These are phyloP conservation scores for Pseudomyrmex concolor DNA, from an alignment of 1,140 invertebrate species.

Conservation along the genomic window DNA sequence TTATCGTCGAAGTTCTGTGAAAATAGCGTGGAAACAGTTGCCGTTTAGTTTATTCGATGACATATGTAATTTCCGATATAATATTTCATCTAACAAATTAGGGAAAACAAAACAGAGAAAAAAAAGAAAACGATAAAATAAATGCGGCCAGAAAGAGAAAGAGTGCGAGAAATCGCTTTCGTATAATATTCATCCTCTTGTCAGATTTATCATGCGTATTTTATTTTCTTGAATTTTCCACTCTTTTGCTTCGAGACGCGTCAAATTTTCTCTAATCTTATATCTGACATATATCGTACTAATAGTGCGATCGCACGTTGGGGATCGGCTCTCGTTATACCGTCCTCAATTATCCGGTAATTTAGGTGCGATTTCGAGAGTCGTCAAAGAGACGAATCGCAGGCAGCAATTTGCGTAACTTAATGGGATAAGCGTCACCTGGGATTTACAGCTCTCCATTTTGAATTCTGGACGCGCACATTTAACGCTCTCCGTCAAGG, in stretches of 20 bases:
- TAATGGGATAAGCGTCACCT: conserved; percentile 47
- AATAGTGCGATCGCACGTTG: neutral
- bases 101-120: too few species aligned
- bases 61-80: too few species aligned
- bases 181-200: neutral
- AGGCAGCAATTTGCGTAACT: conserved; percentile 31
- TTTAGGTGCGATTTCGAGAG: conserved; percentile 27
- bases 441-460: conserved; percentile 30
- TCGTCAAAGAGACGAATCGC: conserved; percentile 18
- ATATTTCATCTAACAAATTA: too few species aligned
- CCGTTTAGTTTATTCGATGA: too few species aligned
- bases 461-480: conserved; percentile 18
- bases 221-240: neutral
- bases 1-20: conserved; percentile 2
- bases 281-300: too few species aligned
- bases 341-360: conserved; percentile 33
- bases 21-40: too few species aligned
- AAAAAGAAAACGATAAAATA: too few species aligned
- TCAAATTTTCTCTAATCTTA: neutral
- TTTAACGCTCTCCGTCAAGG: conserved; percentile 30
- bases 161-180: neutral
- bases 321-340: conserved; percentile 6
- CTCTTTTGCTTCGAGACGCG: neutral
- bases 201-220: neutral
- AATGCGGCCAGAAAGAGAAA: neutral